phyloP scores from a whole-genome alignment of 2,797 vertebrate genomes.

The Triplophysa yarkandensis region DNA sequence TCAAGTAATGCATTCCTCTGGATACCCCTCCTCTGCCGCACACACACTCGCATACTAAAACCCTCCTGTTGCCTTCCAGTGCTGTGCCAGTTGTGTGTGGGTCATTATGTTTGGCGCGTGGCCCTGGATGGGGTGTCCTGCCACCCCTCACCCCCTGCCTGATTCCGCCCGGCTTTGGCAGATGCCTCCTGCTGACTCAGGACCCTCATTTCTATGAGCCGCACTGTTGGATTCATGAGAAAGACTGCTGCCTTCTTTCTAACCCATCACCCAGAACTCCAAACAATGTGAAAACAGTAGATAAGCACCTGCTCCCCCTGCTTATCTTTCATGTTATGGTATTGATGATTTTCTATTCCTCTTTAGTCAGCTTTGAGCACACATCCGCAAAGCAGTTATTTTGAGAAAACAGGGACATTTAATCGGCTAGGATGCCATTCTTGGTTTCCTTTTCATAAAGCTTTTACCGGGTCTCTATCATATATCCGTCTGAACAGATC shows the following conservation, averaged over 20 bases:
- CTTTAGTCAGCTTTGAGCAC: background rate
- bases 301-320: conserved; percentile 21
- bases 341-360: conserved; percentile 20
- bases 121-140: conserved; percentile 63
- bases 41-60: conserved; percentile 45
- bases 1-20: conserved; percentile 63
- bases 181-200: conserved; percentile 75
- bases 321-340: conserved; percentile 19
- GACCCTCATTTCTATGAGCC: conserved; percentile 51
- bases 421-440: conserved; percentile 51
- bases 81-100: conserved; percentile 71
- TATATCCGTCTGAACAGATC: conserved; percentile 55
- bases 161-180: conserved; percentile 67
- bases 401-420: conserved; percentile 62
- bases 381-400: conserved; percentile 45
- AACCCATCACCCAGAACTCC: background rate
- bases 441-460: conserved; percentile 36
- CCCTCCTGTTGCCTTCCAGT: conserved; percentile 59
- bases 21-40: conserved; percentile 45
- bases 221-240: conserved; percentile 20
- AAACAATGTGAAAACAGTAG: background rate
- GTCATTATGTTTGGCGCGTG: conserved; percentile 84
- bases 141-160: conserved; percentile 65
- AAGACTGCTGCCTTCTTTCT: conserved; percentile 13
- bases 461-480: conserved; percentile 35